Percentiles rank a stretch among this genome's conserved stretches.
Evolutionary conservation across 2,888 invertebrate genomes (phyloP).

Genomic region (Dryocosmus kuriphilus): DNA sequence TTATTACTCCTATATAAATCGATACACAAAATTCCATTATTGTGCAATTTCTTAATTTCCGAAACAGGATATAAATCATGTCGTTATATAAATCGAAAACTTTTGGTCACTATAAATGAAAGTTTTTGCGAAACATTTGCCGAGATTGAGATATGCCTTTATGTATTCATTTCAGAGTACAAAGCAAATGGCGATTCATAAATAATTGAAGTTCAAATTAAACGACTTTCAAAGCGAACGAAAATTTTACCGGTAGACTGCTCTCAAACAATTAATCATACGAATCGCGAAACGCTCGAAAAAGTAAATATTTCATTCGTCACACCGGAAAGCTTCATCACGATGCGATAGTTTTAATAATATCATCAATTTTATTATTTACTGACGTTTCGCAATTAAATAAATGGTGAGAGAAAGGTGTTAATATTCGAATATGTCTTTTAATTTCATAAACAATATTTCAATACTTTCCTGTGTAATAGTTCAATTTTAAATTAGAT

Average conservation of each 20-base stretch:
- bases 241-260: constrained; percentile 4
- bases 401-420: background rate
- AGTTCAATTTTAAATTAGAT: no score
- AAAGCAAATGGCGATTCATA: background rate
- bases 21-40: background rate
- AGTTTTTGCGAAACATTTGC: background rate
- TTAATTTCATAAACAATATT: no score
- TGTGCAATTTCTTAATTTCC: background rate
- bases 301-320: constrained; percentile 16
- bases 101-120: background rate
- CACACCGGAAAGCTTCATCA: background rate
- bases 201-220: background rate
- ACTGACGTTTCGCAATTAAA: background rate
- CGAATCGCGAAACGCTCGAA: background rate
- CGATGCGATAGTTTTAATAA: background rate
- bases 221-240: background rate
- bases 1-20: background rate
- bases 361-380: background rate
- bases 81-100: background rate
- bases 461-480: no score
- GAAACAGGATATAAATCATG: background rate
- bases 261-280: background rate
- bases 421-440: no score
- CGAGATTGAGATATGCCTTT: background rate
- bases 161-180: background rate